These are phyloP conservation scores for Noctua comes DNA, from an alignment of 2,888 invertebrate genomes.

Conservation along the genomic window DNA sequence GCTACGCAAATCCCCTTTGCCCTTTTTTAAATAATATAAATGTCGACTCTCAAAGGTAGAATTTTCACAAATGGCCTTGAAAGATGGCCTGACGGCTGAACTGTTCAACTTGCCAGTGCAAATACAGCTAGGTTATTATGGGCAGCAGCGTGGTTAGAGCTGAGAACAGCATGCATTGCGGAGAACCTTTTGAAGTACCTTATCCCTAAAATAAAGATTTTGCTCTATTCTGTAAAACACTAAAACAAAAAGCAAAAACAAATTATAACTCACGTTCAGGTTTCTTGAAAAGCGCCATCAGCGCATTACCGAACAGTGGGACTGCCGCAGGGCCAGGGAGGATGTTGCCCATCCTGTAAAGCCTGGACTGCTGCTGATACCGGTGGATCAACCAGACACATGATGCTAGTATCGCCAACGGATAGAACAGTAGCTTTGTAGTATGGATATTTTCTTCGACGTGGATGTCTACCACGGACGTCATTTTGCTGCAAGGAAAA, in stretches of 20 bases:
- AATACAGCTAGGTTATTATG: no score
- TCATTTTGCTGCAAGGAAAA: slow-evolving; percentile 69
- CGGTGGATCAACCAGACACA: slow-evolving; percentile 81
- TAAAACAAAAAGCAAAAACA: neutral
- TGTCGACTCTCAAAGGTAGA: neutral
- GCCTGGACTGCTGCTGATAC: slow-evolving; percentile 87
- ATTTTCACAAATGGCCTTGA: neutral
- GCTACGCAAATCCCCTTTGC: neutral
- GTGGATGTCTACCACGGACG: slow-evolving; percentile 69
- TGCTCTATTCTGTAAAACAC: neutral
- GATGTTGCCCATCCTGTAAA: slow-evolving; percentile 92
- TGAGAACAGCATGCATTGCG: neutral
- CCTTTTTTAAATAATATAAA: no score
- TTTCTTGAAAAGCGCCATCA: slow-evolving; percentile 91
- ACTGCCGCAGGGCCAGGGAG: slow-evolving; percentile 93
- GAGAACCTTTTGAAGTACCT: neutral
- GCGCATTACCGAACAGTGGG: slow-evolving; percentile 93
- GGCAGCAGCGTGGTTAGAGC: neutral
- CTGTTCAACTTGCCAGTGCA: neutral
- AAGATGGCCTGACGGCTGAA: no score
- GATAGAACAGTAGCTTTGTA: slow-evolving; percentile 72
- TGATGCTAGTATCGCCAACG: slow-evolving; percentile 74
- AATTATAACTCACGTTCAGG: slow-evolving; percentile 89
- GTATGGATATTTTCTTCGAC: slow-evolving; percentile 58
- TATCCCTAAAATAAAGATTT: neutral